Percentiles rank a stretch among this genome's conserved stretches.
Evolutionary conservation across 1,140 invertebrate genomes (phyloP).

Genomic region (Notospermus geniculatus): DNA sequence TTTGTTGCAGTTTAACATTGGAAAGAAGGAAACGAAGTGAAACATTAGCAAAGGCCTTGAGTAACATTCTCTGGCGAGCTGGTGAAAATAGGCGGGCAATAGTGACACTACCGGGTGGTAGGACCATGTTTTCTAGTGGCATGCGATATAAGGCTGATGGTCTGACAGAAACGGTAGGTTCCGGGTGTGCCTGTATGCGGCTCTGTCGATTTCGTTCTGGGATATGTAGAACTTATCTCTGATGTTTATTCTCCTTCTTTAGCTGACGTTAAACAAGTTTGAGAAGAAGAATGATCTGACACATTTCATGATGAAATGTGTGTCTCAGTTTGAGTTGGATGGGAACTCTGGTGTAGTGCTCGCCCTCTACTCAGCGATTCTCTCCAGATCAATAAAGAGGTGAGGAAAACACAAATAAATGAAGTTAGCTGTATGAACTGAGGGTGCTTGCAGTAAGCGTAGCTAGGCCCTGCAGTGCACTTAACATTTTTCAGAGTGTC

Average conservation of each 20-base stretch:
- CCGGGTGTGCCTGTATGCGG: too few species aligned
- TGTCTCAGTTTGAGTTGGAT: constrained; percentile 49
- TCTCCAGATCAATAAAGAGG: constrained; percentile 52
- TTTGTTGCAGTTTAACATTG: constrained; percentile 41
- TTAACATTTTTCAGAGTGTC: too few species aligned
- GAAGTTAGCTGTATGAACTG: too few species aligned
- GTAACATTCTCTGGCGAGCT: constrained; percentile 58
- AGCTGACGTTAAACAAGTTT: not conserved
- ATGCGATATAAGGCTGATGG: constrained; percentile 50
- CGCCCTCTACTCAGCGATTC: constrained; percentile 55
- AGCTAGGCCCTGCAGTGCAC: too few species aligned
- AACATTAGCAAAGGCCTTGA: constrained; percentile 51
- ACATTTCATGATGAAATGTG: not conserved
- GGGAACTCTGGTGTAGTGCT: constrained; percentile 51
- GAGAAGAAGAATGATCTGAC: constrained; percentile 1
- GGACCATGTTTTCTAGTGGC: constrained; percentile 35
- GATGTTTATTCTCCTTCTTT: not conserved
- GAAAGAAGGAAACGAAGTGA: constrained; percentile 38
- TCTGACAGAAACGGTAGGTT: constrained; percentile 52
- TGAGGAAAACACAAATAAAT: too few species aligned
- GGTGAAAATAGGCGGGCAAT: constrained; percentile 45
- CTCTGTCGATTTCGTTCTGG: not conserved
- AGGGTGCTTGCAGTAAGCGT: too few species aligned
- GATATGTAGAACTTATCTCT: not conserved
- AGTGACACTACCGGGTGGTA: constrained; percentile 49